Percentiles rank a stretch among this genome's conserved stretches.
These are phyloP conservation scores for Edolisoma coerulescens DNA, from an alignment of 2,113 vertebrate species.

Conservation along the genomic window DNA sequence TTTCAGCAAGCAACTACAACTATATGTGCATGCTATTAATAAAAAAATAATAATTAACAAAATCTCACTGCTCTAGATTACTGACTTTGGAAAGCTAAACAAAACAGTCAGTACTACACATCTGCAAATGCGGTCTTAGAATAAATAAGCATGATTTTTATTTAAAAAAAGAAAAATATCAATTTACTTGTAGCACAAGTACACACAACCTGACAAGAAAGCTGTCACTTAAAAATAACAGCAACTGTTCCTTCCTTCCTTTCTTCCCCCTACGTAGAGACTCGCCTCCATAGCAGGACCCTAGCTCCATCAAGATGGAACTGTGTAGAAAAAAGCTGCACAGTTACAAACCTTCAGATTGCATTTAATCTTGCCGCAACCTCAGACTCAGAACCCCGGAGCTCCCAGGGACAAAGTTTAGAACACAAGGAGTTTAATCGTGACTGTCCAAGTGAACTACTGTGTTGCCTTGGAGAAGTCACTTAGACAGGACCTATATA, in stretches of 20 bases:
- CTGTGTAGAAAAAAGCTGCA: not conserved
- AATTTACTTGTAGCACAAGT: not conserved
- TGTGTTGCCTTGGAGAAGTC: constrained; percentile 27
- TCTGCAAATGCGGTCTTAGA: not conserved
- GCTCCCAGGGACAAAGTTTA: not conserved
- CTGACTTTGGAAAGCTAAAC: not conserved
- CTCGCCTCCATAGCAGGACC: not conserved
- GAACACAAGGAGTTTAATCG: not conserved
- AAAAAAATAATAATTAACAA: not conserved
- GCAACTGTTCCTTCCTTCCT: not conserved
- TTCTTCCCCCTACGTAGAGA: rapidly evolving
- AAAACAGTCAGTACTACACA: not conserved
- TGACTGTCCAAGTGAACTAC: not conserved
- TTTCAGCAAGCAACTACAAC: not conserved
- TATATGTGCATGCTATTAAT: not conserved
- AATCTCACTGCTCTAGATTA: not conserved
- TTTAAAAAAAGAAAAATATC: not conserved
- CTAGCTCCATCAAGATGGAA: not conserved
- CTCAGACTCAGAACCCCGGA: not conserved
- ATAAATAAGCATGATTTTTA: not conserved
- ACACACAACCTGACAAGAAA: not conserved
- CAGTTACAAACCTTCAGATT: not conserved
- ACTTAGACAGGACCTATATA: not conserved
- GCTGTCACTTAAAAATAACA: not conserved
- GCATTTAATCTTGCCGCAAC: not conserved